Base-by-base conservation (phyloP, 2,113 vertebrate genomes). In the Uria aalge region DNA sequence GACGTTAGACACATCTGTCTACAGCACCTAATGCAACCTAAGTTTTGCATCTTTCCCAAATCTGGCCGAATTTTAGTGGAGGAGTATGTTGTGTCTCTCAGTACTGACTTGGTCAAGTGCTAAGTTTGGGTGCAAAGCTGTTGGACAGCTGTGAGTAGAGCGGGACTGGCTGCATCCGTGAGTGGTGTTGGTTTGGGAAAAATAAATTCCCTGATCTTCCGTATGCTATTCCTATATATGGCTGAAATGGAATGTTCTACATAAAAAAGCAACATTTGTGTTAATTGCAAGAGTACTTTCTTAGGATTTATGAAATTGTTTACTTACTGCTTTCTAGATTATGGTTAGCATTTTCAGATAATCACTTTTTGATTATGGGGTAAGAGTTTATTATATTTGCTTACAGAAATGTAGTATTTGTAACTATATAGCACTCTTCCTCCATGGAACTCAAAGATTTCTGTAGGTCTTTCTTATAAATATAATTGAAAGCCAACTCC, bases 121-220 rank as follows among this genome's bases (percentile, higher is more conserved):
- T 13, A 6, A 8, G 13, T 3, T 47, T 17, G 4, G 34, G 12
- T 29, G 34, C 18, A 24, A 1, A 36, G 10, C 0, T 26, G 24
- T 15, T 77, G 56, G 50, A 8, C 38, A 2, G 0, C 30, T 72
- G 32, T n/a, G 82, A 57, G 64, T 7, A 1, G 43, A 6, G 1
- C 3, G 13, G n/a, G 67, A 9, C 48, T n/a, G 36, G 41, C 55
- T 87, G 19, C 56, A 27, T 27, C 52, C 43, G 30, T 21, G 11
- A 30, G 14, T 8, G 24, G 4, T 82, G 16, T 6, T 29, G 48
- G 3, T 32, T 17, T 76, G 38, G 38, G n/a, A 38, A 71, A 24
- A 57, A 53, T 40, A 14, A 56, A 52, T 27, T 57, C 63, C 85
- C n/a, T 55, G 29, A 7, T 27, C 8, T 41, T 74, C 12, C 10